phyloP scores from a whole-genome alignment of 2,888 invertebrate genomes.

The Muscina levida region DNA sequence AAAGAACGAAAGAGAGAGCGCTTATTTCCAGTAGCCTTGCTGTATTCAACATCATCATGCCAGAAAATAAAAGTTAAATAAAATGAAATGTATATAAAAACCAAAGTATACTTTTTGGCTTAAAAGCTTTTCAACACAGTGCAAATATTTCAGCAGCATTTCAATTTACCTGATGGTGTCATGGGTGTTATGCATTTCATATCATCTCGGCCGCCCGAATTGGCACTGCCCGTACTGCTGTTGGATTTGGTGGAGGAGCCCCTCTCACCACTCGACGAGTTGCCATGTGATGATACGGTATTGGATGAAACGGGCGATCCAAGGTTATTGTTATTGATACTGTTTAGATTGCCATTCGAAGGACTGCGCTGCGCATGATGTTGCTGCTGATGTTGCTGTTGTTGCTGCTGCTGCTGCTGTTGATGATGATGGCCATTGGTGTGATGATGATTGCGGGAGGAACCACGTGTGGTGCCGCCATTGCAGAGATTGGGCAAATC shows the following conservation, averaged over 20 bases:
- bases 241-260: slow-evolving; percentile 78
- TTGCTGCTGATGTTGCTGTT: slow-evolving; percentile 37
- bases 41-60: too few species aligned
- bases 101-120: slow-evolving; percentile 28
- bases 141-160: slow-evolving; percentile 24
- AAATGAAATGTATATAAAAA: not conserved
- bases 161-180: slow-evolving; percentile 77
- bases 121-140: not conserved
- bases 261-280: slow-evolving; percentile 71
- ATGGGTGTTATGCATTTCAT: slow-evolving; percentile 78
- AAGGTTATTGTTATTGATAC: slow-evolving; percentile 68
- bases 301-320: slow-evolving; percentile 77
- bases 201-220: slow-evolving; percentile 75
- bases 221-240: slow-evolving; percentile 77
- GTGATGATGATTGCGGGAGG: slow-evolving; percentile 73
- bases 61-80: not conserved
- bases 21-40: too few species aligned
- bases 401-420: slow-evolving; percentile 59
- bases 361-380: slow-evolving; percentile 56
- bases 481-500: slow-evolving; percentile 78
- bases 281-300: slow-evolving; percentile 78
- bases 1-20: not conserved
- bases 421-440: slow-evolving; percentile 71
- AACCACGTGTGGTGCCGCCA: slow-evolving; percentile 65
- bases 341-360: slow-evolving; percentile 56